Conservation (phyloP, 1,140 invertebrate genomes). For the Ericerus pela region DNA sequence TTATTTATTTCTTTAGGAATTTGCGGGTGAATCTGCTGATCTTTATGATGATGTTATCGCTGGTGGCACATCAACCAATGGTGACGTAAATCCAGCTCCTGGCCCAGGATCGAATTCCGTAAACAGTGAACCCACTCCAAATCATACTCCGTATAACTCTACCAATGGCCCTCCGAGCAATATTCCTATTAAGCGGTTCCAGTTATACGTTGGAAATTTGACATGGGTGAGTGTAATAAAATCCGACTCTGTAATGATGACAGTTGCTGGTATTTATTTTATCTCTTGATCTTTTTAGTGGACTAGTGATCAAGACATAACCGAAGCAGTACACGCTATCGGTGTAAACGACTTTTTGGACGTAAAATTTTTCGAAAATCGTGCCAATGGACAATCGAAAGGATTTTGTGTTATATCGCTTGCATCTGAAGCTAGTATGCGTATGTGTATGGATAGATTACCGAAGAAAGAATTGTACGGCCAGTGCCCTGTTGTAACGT, state of each 20-base stretch:
- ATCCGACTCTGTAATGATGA: neutral
- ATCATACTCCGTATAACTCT: slow-evolving; percentile 7
- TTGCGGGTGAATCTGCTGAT: slow-evolving; percentile 76
- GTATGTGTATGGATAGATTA: slow-evolving; percentile 78
- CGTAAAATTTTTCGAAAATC: slow-evolving; percentile 98
- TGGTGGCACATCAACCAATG: slow-evolving; percentile 34
- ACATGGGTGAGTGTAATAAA: slow-evolving; percentile 51
- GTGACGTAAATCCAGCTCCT: slow-evolving; percentile 14
- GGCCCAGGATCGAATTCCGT: slow-evolving; percentile 29
- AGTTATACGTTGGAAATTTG: slow-evolving; percentile 89
- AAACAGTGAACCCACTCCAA: slow-evolving; percentile 18
- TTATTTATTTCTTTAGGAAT: slow-evolving; percentile 45
- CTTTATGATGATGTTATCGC: slow-evolving; percentile 94
- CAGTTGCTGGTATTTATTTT: neutral
- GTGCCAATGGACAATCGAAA: slow-evolving; percentile 97
- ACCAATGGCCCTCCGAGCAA: slow-evolving; percentile 35
- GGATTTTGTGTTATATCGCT: slow-evolving; percentile 88
- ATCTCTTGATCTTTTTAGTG: slow-evolving; percentile 54
- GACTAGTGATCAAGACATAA: slow-evolving; percentile 94
- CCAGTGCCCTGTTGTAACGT: slow-evolving; percentile 83
- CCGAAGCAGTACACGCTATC: slow-evolving; percentile 66
- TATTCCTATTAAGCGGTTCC: slow-evolving; percentile 56
- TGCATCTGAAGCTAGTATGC: slow-evolving; percentile 79
- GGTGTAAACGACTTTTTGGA: slow-evolving; percentile 90
- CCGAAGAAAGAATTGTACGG: slow-evolving; percentile 91